Evolutionary conservation across 2,797 vertebrate species (phyloP).

Genomic region (Synaphobranchus kaupii): DNA sequence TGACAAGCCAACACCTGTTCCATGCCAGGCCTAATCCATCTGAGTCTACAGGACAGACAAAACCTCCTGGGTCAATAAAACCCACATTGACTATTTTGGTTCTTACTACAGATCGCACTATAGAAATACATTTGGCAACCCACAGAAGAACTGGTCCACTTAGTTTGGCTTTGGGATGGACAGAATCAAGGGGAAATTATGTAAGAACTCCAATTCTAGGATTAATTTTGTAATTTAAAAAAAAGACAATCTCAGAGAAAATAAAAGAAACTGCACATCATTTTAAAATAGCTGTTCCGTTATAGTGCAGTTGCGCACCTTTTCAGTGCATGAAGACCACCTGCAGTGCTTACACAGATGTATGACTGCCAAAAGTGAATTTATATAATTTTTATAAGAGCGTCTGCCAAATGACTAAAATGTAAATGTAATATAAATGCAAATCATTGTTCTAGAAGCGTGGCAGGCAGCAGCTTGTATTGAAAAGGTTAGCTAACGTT

Average conservation of each 20-base stretch:
- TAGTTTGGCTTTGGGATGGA: background rate
- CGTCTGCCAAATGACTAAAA: too few species aligned
- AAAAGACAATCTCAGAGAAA: background rate
- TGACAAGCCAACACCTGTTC: conserved; percentile 36
- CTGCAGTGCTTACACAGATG: background rate
- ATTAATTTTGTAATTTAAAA: background rate
- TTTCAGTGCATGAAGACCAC: background rate
- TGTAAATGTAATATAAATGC: too few species aligned
- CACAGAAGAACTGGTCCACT: background rate
- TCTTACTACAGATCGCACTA: background rate
- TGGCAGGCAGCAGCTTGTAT: too few species aligned
- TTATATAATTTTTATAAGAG: too few species aligned
- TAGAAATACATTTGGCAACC: background rate
- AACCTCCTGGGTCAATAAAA: background rate
- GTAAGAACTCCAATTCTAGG: background rate
- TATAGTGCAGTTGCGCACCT: background rate
- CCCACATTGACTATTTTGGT: background rate
- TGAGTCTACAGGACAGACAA: background rate
- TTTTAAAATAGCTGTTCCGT: background rate
- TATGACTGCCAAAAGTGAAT: too few species aligned
- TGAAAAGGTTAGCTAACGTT: too few species aligned
- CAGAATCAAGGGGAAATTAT: background rate
- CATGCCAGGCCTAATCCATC: conserved; percentile 15
- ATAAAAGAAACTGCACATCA: background rate
- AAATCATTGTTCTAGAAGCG: too few species aligned